phyloP scores from a whole-genome alignment of 2,113 vertebrate genomes.

The Nerophis ophidion region DNA sequence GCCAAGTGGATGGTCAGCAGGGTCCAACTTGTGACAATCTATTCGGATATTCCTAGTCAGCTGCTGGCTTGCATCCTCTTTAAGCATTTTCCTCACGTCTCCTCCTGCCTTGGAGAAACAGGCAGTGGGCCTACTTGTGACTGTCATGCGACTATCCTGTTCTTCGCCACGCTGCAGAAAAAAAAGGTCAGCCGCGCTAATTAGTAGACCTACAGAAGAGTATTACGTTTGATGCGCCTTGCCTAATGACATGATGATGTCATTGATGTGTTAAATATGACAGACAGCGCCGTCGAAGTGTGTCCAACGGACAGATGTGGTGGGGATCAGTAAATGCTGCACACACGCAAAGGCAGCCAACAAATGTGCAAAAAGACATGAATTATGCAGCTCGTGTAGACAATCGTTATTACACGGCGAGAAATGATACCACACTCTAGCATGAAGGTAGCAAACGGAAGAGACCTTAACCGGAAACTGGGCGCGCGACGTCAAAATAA shows the following conservation, averaged over 20 bases:
- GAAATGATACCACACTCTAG: slow-evolving; percentile 18
- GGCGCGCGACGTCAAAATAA: slow-evolving; percentile 41
- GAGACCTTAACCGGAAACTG: not conserved
- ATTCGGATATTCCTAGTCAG: slow-evolving; percentile 17
- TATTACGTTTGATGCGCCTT: slow-evolving; percentile 12
- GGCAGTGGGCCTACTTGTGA: slow-evolving; percentile 22
- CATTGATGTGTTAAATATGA: not conserved
- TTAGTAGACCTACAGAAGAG: slow-evolving; percentile 7
- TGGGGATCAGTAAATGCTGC: not conserved
- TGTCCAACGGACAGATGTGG: not conserved
- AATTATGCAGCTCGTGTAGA: slow-evolving; percentile 63
- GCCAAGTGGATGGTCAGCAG: not conserved
- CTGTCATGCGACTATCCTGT: slow-evolving; percentile 18
- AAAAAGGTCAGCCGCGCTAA: slow-evolving; percentile 19
- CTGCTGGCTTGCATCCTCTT: slow-evolving; percentile 25
- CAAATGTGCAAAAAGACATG: slow-evolving; percentile 50
- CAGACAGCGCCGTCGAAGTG: not conserved
- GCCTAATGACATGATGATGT: slow-evolving; percentile 7
- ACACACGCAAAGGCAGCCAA: slow-evolving; percentile 1
- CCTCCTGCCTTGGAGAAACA: slow-evolving; percentile 12
- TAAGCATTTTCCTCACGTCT: slow-evolving; percentile 48
- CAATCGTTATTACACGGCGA: slow-evolving; percentile 31
- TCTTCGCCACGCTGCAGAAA: slow-evolving; percentile 27
- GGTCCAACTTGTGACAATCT: slow-evolving; percentile 25
- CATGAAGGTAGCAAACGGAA: slow-evolving; percentile 3